Evolutionary conservation across 92 coral and sea anemone species (phyloP).

Genomic region (Blastomussa wellsi): DNA sequence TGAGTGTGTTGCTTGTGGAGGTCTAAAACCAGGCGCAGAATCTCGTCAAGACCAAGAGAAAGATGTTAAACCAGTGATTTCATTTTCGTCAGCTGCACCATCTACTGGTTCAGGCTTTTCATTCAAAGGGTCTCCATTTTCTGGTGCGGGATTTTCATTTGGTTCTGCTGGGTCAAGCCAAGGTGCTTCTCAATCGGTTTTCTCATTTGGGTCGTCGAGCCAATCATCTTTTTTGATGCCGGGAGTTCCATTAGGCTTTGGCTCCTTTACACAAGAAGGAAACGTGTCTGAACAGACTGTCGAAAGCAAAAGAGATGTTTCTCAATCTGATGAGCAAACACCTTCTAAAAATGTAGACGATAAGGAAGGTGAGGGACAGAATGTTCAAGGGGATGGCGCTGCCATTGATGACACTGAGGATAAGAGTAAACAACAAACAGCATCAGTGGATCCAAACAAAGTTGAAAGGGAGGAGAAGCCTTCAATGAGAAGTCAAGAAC

Average conservation of each 20-base stretch:
- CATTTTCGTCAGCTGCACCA: not conserved
- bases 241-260: not conserved
- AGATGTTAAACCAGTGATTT: not conserved
- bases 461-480: not conserved
- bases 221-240: not conserved
- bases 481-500: not conserved
- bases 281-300: not conserved
- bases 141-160: constrained; percentile 6
- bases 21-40: constrained; percentile 49
- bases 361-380: not conserved
- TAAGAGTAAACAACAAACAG: not conserved
- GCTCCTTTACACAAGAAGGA: not conserved
- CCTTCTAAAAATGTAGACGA: not conserved
- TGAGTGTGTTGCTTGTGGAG: constrained; percentile 64
- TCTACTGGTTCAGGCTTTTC: not conserved
- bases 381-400: not conserved
- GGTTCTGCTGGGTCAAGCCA: not conserved
- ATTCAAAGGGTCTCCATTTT: not conserved
- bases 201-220: constrained; percentile 2
- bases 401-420: not conserved
- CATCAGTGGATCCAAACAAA: not conserved
- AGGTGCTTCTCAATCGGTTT: not conserved
- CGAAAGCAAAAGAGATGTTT: not conserved
- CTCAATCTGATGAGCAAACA: not conserved
- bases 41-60: not conserved